Percentiles rank a stretch among this genome's conserved stretches.
Evolutionary conservation across 2,113 vertebrate species (phyloP).

Genomic region (Patagioenas fasciata): DNA sequence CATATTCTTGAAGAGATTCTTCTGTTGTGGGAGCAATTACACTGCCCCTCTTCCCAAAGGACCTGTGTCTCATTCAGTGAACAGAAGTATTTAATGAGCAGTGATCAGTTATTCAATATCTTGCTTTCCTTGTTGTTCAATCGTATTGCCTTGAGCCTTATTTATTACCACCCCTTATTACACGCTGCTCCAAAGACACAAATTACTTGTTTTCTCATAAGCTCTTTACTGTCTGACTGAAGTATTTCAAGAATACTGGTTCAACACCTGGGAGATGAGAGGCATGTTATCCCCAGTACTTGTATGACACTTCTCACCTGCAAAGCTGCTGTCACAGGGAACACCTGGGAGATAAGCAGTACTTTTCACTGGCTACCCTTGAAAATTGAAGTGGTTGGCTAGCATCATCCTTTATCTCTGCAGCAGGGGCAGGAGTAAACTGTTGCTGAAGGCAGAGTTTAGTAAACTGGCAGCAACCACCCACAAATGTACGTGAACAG

Average conservation of each 20-base stretch:
- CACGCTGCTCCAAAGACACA: neutral
- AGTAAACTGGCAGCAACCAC: neutral
- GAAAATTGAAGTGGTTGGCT: neutral
- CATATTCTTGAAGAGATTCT: neutral
- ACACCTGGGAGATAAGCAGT: neutral
- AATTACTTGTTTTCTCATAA: neutral
- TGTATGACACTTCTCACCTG: neutral
- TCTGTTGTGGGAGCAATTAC: constrained; percentile 27
- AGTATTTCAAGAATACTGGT: neutral
- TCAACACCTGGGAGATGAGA: neutral
- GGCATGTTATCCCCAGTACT: neutral
- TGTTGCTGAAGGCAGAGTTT: neutral
- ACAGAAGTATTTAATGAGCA: constrained; percentile 51
- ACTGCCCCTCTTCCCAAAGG: neutral
- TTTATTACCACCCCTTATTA: constrained; percentile 42
- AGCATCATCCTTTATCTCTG: neutral
- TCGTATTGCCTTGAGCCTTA: neutral
- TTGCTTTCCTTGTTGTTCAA: constrained; percentile 17
- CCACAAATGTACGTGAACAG: fast-evolving
- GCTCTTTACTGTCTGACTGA: neutral
- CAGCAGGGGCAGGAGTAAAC: neutral
- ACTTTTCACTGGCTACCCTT: neutral
- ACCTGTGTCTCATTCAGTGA: constrained; percentile 11
- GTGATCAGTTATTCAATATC: constrained; percentile 54
- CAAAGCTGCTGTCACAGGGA: neutral